Conservation (phyloP, 2,113 vertebrate genomes). For the Pelusios castaneus region DNA sequence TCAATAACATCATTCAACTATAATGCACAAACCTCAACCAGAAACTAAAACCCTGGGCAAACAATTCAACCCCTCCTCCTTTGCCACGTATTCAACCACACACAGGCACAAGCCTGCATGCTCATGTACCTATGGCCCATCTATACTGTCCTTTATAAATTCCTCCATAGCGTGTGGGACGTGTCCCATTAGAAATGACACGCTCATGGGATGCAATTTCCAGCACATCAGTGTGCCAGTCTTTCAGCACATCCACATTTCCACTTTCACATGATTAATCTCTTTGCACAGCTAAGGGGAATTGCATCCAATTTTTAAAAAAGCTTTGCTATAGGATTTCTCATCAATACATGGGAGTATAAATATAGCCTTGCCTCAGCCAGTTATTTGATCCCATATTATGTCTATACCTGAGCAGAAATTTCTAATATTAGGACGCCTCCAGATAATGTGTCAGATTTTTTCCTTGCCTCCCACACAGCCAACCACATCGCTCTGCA, state of each 20-base stretch:
- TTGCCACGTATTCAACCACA: no score
- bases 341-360: accelerated
- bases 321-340: accelerated
- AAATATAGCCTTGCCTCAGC: background rate
- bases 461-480: background rate
- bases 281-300: background rate
- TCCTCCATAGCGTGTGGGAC: background rate
- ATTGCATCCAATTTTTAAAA: accelerated
- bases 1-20: background rate
- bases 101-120: background rate
- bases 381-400: no score
- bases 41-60: background rate
- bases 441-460: background rate
- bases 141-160: background rate
- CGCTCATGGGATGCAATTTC: background rate
- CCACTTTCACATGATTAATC: accelerated
- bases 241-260: background rate
- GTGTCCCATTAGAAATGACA: background rate
- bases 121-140: background rate
- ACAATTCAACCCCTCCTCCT: background rate
- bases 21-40: background rate
- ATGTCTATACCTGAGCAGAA: accelerated
- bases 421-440: accelerated
- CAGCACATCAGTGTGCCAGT: background rate
- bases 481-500: background rate